These are phyloP conservation scores for Cotesia glomerata DNA, from an alignment of 1,140 invertebrate genomes.

Conservation along the genomic window DNA sequence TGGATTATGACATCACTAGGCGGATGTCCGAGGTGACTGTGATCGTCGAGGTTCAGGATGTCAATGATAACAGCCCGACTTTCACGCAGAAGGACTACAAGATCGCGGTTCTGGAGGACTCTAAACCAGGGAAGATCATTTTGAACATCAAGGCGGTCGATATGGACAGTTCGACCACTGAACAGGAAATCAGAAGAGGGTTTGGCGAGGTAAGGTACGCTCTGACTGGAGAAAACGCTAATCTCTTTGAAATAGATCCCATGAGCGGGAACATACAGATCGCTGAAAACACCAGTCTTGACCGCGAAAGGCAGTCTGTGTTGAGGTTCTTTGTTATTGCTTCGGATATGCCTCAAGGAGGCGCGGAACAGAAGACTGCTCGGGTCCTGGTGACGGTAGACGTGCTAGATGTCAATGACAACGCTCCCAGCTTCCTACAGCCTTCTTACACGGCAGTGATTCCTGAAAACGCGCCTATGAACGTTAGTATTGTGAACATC, in stretches of 20 bases:
- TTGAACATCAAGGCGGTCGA: conserved; percentile 75
- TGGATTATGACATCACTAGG: conserved; percentile 69
- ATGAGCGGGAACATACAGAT: conserved; percentile 72
- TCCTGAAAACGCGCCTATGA: conserved; percentile 75
- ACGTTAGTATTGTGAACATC: conserved; percentile 74
- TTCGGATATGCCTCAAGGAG: conserved; percentile 73
- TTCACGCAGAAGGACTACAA: conserved; percentile 76
- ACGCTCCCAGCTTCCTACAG: conserved; percentile 68
- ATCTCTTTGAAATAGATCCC: conserved; percentile 74
- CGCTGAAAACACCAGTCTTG: conserved; percentile 72
- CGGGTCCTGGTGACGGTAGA: conserved; percentile 72
- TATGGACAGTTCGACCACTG: conserved; percentile 70
- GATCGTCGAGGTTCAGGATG: conserved; percentile 73
- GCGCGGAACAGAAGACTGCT: conserved; percentile 70
- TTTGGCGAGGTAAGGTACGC: conserved; percentile 74
- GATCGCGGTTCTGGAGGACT: conserved; percentile 74
- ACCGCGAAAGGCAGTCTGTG: conserved; percentile 75
- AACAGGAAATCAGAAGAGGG: conserved; percentile 68
- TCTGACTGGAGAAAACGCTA: conserved; percentile 73
- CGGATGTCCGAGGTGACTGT: conserved; percentile 74
- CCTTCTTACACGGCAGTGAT: conserved; percentile 68
- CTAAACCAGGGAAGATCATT: conserved; percentile 71
- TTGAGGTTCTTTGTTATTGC: conserved; percentile 75
- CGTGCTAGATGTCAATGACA: conserved; percentile 84
- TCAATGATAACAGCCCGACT: conserved; percentile 81